These are phyloP conservation scores for Thunnus thynnus DNA, from an alignment of 2,113 vertebrate species.

Conservation along the genomic window DNA sequence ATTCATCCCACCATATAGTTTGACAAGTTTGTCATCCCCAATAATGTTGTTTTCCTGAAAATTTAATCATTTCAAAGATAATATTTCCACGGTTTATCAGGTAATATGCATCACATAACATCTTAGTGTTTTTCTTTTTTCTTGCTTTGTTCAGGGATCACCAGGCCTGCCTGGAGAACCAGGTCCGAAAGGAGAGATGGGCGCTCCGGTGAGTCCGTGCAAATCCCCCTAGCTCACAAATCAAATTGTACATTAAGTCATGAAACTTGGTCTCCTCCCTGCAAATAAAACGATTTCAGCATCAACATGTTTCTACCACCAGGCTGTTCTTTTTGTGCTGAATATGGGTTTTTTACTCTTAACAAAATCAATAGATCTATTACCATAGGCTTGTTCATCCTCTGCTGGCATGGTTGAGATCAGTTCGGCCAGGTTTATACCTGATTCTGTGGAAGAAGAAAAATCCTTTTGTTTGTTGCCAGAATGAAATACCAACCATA, in stretches of 20 bases:
- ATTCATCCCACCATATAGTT: background rate
- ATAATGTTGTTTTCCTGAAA: too few relatives aligned
- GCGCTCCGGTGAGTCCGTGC: conserved; percentile 85
- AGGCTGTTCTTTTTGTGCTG: background rate
- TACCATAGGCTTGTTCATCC: background rate
- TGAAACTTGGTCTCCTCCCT: background rate
- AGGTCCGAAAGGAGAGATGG: conserved; percentile 91
- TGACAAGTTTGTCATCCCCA: background rate
- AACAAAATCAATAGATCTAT: background rate
- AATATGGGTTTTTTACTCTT: background rate
- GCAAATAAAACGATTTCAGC: background rate
- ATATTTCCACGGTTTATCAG: too few relatives aligned
- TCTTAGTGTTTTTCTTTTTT: background rate
- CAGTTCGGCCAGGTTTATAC: background rate
- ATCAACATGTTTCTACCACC: background rate
- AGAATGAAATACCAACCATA: conserved; percentile 11
- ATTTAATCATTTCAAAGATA: too few relatives aligned
- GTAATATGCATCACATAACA: background rate
- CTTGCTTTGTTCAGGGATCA: conserved; percentile 87
- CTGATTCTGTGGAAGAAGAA: background rate
- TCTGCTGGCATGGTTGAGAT: background rate
- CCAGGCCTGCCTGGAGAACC: conserved; percentile 87
- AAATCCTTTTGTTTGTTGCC: conserved; percentile 4
- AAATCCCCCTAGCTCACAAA: background rate
- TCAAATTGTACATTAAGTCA: too few relatives aligned